Evolutionary conservation across 2,888 invertebrate species (phyloP), one percentile per base, ranked within the genome.

Genomic region (Cactoblastis cactorum): DNA sequence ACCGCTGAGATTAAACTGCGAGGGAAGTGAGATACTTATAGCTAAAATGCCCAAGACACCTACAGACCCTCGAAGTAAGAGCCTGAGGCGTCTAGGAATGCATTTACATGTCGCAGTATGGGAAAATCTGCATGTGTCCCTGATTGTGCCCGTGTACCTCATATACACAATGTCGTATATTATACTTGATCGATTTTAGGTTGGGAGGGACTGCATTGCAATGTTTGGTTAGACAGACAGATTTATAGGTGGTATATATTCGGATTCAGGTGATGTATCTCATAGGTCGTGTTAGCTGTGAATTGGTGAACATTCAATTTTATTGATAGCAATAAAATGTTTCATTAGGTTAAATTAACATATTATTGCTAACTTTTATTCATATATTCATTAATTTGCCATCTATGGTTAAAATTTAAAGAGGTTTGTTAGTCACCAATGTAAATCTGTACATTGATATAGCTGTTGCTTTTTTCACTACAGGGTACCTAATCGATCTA

Each of bases 91-190:
- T 4, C 37, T 48, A 41, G 39, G 41, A 41, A 49, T 49, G 49
- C 49, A 49, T 49, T 49, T 49, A 41, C 49, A 41, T 83, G 78
- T 83, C 80, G 74, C 77, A 73, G 71, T 77, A 79, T 83, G 86
- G 78, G 87, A 85, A 78, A 71, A 64, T 69, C 62, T 71, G 71
- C 87, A 86, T 77, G 67, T 85, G 87, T 43, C 73, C 64, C 63
- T 81, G 82, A 80, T 83, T 83, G 82, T 79, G 58, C 65, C 70
- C 49, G 38, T 49, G 49, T 49, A 39, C 49, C 38, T 48, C 24
- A 19, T 37, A 48, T 48, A 48, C 28, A 37, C 35, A 37, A n/a
- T 5, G 47, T 28, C 19, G 47, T 37, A 28, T 46, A 14, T 22
- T 47, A 48, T 48, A 48, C 37, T 48, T 48, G 46, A 48, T 48